A percentile compares a stretch with the other conserved stretches of the same genome.
phyloP scores from a whole-genome alignment of 2,113 vertebrate species.

The Charina bottae region DNA sequence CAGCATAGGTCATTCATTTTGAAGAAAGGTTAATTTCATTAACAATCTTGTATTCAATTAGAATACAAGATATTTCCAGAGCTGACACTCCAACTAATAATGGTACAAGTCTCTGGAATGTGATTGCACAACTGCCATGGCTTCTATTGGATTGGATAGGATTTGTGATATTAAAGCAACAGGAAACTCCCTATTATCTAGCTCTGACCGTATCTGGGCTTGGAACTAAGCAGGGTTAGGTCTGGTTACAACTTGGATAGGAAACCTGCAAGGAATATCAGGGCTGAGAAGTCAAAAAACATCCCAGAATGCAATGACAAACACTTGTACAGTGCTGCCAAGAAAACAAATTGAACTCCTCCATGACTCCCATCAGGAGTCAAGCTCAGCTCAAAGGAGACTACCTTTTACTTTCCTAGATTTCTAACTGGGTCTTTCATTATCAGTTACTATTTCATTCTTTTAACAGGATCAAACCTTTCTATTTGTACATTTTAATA shows the following conservation, averaged over 20 bases:
- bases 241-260: not conserved
- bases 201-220: not conserved
- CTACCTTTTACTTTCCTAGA: not conserved
- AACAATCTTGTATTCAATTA: not conserved
- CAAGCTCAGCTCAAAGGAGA: not conserved
- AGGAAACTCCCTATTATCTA: not conserved
- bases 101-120: not conserved
- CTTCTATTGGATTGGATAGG: not conserved
- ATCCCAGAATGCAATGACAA: not conserved
- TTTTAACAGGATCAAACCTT: not conserved
- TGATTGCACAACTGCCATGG: not conserved
- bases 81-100: not conserved
- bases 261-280: not conserved
- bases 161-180: not conserved
- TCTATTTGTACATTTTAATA: not conserved
- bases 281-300: not conserved
- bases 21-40: not conserved
- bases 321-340: not conserved
- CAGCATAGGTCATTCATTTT: not conserved
- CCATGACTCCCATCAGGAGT: not conserved
- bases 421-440: not conserved
- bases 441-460: not conserved
- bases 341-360: too few relatives aligned
- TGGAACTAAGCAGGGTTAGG: not conserved
- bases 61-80: not conserved